Conservation (phyloP, 2,888 invertebrate genomes). For the Lordiphosa fenestrarum region DNA sequence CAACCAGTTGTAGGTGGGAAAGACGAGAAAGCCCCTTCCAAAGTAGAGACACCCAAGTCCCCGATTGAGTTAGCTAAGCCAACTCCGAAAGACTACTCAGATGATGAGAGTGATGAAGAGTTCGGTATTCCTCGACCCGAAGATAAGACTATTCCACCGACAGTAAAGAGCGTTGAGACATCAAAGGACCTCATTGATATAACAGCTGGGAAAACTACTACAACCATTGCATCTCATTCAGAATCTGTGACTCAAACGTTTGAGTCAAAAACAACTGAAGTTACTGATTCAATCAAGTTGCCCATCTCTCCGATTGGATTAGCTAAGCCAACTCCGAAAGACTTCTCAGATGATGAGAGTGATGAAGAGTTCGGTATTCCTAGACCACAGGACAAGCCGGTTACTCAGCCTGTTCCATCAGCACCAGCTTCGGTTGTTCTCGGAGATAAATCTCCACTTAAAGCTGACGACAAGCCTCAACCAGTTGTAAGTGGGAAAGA, state of each 20-base stretch:
- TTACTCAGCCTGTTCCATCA: neutral
- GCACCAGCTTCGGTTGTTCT: neutral
- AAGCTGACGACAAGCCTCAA: conserved; percentile 1
- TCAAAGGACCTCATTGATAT: neutral
- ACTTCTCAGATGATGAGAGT: too few relatives aligned
- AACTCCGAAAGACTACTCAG: conserved; percentile 13
- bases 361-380: too few relatives aligned
- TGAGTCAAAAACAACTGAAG: neutral
- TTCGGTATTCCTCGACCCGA: neutral
- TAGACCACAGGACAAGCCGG: conserved; percentile 1
- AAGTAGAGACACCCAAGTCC: conserved; percentile 11
- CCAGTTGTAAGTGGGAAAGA: neutral
- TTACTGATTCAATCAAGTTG: neutral
- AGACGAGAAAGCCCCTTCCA: neutral
- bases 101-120: conserved; percentile 16
- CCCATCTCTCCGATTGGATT: conserved; percentile 8
- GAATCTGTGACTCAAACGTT: neutral
- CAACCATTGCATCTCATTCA: too few relatives aligned
- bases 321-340: too few relatives aligned
- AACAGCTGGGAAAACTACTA: too few relatives aligned
- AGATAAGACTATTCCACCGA: conserved; percentile 4
- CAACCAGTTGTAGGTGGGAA: neutral
- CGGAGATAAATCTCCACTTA: conserved; percentile 1
- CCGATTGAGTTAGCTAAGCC: conserved; percentile 7
- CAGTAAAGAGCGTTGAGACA: conserved; percentile 1